Base-by-base conservation (phyloP, 2,797 vertebrate species). In the Miichthys miiuy region DNA sequence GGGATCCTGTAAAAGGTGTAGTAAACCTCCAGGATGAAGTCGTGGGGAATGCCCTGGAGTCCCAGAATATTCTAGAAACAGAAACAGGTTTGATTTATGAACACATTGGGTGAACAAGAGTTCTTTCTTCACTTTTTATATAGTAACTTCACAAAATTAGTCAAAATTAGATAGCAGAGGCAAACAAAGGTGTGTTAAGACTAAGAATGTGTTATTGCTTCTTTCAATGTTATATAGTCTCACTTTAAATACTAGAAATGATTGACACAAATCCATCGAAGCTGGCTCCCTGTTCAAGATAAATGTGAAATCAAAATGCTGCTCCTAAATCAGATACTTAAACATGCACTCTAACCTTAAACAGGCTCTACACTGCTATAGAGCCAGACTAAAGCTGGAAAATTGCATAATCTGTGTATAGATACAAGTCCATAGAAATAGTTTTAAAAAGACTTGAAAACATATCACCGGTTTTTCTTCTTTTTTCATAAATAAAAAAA, bases 1-100 rank as follows among this genome's bases (percentile, higher is more conserved):
- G 94, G 83, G 3, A 98, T 87, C 72, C 89, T 95, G 80, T 82
- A 74, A 87, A 98, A 96, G 0, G 93, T 98, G 89, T 97, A 95
- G 67, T 97, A 99, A n/a, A 98, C 93, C 86, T 98, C 95, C 85
- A 96, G 92, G 91, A 96, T 93, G 67, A 99, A 99, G 90, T 97
- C 93, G 1, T 95, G 94, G 10, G 97, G 97, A 58, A 97, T 74
- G 12, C 86, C 89, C 51, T 82, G 93, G 55, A 99, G 93, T 16
- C 98, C 98, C 70, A 99, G 94, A 51, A 99, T 93, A 81, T 97
- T 98, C 98, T 99, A 88, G 54, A 66, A 55, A 72, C 51, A 93
- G 13, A 81, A 80, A 87, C 9, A 73, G 34, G 34, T 8, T 34
- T 34, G 34, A 8, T 34, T 34, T 8, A 8, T 34, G 34, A 34